Conservation (phyloP, 2,888 invertebrate genomes). For the Formica aserva region DNA sequence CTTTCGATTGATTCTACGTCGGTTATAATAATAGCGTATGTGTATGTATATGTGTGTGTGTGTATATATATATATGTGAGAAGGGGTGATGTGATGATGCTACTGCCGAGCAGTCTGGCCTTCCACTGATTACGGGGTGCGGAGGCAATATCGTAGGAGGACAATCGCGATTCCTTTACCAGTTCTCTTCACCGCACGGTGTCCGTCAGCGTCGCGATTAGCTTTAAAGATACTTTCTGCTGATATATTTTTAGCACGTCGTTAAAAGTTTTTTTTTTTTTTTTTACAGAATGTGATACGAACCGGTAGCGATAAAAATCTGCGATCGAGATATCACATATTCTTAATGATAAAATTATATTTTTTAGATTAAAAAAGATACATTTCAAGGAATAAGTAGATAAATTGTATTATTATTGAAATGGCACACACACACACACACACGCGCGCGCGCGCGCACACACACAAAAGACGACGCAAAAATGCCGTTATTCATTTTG, state of each 20-base stretch:
- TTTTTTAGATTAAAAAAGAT: background rate
- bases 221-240: conserved; percentile 4
- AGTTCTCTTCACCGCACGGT: background rate
- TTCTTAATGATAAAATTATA: background rate
- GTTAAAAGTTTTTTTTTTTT: background rate
- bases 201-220: background rate
- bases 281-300: background rate
- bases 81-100: conserved; percentile 67
- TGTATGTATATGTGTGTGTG: too few species aligned
- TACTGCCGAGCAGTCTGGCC: conserved; percentile 73
- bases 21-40: conserved; percentile 70
- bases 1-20: conserved; percentile 75
- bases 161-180: conserved; percentile 44
- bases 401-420: conserved; percentile 5
- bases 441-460: too few species aligned
- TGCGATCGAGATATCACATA: background rate
- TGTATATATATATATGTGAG: background rate
- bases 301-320: background rate
- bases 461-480: background rate
- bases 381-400: background rate
- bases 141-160: conserved; percentile 40
- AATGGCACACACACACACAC: too few species aligned
- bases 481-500: background rate
- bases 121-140: conserved; percentile 66
- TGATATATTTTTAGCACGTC: background rate